A percentile compares a stretch with the other conserved stretches of the same genome.
Conservation (phyloP, 2,888 invertebrate species). For the Pristionchus maxplancki region DNA sequence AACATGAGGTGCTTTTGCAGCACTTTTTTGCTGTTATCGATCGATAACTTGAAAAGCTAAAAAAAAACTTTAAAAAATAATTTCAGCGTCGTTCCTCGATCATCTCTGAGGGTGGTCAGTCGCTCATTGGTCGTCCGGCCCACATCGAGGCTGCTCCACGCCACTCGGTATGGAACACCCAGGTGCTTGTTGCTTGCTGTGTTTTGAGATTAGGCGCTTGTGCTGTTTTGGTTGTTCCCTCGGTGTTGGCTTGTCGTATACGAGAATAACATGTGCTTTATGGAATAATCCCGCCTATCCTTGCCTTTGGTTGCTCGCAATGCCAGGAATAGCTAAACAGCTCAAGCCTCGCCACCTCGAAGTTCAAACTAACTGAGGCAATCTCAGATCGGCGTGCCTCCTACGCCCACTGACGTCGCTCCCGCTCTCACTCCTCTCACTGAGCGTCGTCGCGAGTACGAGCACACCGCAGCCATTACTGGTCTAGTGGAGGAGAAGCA, state of each 20-base stretch:
- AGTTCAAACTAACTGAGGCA: too few species aligned
- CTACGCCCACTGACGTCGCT: background rate
- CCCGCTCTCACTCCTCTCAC: conserved; percentile 5
- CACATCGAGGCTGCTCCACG: background rate
- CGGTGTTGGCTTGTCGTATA: too few species aligned
- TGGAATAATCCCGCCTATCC: too few species aligned
- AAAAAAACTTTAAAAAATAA: too few species aligned
- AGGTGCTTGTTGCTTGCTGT: too few species aligned
- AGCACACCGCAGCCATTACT: conserved; percentile 15
- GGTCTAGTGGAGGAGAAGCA: conserved; percentile 10
- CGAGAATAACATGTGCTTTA: too few species aligned
- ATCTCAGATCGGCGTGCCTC: background rate
- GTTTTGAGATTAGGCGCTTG: background rate
- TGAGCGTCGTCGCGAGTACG: conserved; percentile 48
- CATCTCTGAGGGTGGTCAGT: conserved; percentile 24
- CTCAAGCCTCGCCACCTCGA: too few species aligned
- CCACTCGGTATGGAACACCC: conserved; percentile 4
- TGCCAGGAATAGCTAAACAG: background rate
- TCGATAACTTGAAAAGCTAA: too few species aligned
- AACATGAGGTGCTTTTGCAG: too few species aligned
- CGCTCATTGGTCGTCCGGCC: conserved; percentile 21
- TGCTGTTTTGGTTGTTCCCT: background rate
- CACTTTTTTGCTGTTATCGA: too few species aligned
- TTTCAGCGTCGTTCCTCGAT: conserved; percentile 32
- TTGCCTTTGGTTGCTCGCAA: background rate